phyloP scores from a whole-genome alignment of 1,140 invertebrate species.

The Lordiphosa clarofinis region DNA sequence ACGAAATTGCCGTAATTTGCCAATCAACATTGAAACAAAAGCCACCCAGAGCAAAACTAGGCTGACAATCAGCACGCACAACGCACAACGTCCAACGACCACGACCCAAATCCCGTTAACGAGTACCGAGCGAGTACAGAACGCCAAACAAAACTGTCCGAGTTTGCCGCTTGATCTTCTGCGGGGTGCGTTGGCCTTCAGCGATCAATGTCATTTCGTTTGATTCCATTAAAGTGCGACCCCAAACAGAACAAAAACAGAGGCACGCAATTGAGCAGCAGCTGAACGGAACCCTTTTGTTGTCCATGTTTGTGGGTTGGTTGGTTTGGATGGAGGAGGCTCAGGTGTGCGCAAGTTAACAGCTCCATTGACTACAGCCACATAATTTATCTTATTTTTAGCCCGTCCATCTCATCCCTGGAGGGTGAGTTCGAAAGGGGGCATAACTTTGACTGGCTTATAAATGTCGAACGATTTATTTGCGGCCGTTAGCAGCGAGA shows the following conservation, averaged over 20 bases:
- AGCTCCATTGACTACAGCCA: slow-evolving; percentile 74
- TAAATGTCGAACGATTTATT: slow-evolving; percentile 78
- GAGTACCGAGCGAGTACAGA: slow-evolving; percentile 3
- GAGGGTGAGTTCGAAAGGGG: no score
- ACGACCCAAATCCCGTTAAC: slow-evolving; percentile 64
- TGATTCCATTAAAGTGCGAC: slow-evolving; percentile 67
- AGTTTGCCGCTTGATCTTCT: slow-evolving; percentile 24
- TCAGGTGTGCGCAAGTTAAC: slow-evolving; percentile 71
- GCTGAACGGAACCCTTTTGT: slow-evolving; percentile 2
- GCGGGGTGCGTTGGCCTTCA: slow-evolving; percentile 57
- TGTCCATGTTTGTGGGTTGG: neutral
- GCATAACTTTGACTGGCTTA: slow-evolving; percentile 77
- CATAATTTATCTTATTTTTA: slow-evolving; percentile 78
- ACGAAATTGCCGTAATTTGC: slow-evolving; percentile 70
- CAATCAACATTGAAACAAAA: slow-evolving; percentile 71
- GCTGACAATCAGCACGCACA: slow-evolving; percentile 26
- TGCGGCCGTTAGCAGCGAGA: slow-evolving; percentile 41
- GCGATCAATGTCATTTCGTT: slow-evolving; percentile 75
- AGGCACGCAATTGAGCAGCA: neutral
- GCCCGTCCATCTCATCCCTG: slow-evolving; percentile 11
- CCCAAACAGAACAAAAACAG: slow-evolving; percentile 8
- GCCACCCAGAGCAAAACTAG: slow-evolving; percentile 27
- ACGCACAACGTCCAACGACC: slow-evolving; percentile 56
- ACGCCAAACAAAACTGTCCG: neutral
- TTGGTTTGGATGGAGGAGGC: no score